phyloP scores from a whole-genome alignment of 2,888 invertebrate genomes.

The Tromatobia lineatoria region DNA sequence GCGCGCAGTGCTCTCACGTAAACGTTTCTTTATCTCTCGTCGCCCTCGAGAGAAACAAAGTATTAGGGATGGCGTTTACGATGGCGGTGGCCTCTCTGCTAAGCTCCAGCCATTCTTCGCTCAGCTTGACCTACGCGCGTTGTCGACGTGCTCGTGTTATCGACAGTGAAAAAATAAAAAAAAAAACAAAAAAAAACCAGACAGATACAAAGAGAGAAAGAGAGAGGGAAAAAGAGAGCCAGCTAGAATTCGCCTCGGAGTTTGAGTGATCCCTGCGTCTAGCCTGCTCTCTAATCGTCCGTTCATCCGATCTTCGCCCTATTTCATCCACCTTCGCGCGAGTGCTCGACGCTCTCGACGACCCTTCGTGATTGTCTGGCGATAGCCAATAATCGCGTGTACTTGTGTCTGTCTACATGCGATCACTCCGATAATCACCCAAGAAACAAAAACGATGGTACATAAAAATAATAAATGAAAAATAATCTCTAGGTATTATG shows the following conservation, averaged over 20 bases:
- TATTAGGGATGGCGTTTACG: conserved; percentile 70
- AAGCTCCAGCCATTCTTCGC: conserved; percentile 78
- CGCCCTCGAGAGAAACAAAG: conserved; percentile 54
- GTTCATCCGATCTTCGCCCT: conserved; percentile 81
- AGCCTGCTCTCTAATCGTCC: conserved; percentile 59
- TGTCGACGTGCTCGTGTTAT: conserved; percentile 50
- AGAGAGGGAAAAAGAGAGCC: conserved; percentile 38
- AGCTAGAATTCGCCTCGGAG: conserved; percentile 57
- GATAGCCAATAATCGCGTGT: conserved; percentile 77
- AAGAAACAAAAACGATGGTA: conserved; percentile 66
- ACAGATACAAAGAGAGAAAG: conserved; percentile 46
- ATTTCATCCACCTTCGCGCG: conserved; percentile 79
- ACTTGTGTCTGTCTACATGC: conserved; percentile 76
- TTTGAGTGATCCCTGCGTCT: conserved; percentile 63
- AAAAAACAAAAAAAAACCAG: no score
- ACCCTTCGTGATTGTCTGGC: conserved; percentile 69
- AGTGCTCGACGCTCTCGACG: conserved; percentile 70
- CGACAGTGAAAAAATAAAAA: conserved; percentile 28
- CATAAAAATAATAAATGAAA: conserved; percentile 66
- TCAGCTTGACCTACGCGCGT: conserved; percentile 74
- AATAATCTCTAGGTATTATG: conserved; percentile 56
- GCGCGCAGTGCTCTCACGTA: conserved; percentile 1
- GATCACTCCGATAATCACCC: conserved; percentile 67
- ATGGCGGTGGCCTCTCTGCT: conserved; percentile 76
- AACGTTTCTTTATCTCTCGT: conserved; percentile 31